Percentiles rank a stretch among this genome's conserved stretches.
phyloP scores from a whole-genome alignment of 35 echinoderm and acorn worm genomes.

The Ptychodera flava region DNA sequence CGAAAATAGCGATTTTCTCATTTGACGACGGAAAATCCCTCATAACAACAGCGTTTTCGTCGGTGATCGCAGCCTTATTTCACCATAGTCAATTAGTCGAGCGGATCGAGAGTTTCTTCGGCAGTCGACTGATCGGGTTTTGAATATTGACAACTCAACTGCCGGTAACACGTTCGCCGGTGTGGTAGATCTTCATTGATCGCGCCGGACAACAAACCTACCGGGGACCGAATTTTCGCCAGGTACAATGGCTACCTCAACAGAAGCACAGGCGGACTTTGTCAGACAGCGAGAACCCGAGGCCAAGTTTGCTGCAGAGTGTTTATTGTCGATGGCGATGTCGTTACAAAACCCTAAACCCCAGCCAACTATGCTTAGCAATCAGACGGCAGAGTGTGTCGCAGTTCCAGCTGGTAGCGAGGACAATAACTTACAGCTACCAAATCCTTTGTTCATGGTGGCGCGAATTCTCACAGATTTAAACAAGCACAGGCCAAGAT shows the following conservation, averaged over 20 bases:
- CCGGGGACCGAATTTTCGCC: not conserved
- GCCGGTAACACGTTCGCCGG: not conserved
- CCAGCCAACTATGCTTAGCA: conserved; percentile 23
- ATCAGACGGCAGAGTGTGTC: conserved; percentile 2
- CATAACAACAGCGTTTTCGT: not conserved
- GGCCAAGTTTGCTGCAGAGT: conserved; percentile 53
- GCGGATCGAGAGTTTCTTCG: no score
- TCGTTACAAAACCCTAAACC: conserved; percentile 47
- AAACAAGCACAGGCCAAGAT: conserved; percentile 60
- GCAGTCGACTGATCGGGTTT: no score
- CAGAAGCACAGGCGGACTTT: not conserved
- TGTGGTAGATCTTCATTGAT: not conserved
- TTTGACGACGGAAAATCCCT: not conserved
- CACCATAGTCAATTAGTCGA: not conserved
- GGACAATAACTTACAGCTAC: conserved; percentile 17
- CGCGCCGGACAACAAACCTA: not conserved
- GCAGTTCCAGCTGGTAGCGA: conserved; percentile 9
- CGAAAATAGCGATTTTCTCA: not conserved
- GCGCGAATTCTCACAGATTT: conserved; percentile 91
- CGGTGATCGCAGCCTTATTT: not conserved
- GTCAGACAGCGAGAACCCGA: not conserved
- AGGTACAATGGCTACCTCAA: not conserved
- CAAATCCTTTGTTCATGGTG: conserved; percentile 89
- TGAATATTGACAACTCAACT: not conserved
- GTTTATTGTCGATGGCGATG: conserved; percentile 70